Conservation (phyloP, 2,797 vertebrate genomes). For the Phylloscopus collybita region DNA sequence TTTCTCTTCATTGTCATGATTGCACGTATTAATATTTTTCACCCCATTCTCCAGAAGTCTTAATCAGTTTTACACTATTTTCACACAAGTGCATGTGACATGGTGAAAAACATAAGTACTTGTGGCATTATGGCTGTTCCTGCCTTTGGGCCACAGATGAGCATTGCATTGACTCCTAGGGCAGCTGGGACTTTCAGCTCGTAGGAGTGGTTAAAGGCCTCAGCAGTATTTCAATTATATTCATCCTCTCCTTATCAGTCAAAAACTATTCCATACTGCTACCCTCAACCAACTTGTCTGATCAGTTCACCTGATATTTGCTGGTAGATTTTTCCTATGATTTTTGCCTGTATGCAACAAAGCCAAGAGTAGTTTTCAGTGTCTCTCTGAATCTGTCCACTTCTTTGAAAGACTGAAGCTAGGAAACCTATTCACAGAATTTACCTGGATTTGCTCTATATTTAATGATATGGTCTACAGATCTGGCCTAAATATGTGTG, state of each 20-base stretch:
- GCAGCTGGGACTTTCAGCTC: background rate
- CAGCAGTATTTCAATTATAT: background rate
- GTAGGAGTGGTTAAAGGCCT: background rate
- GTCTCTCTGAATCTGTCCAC: background rate
- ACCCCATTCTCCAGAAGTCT: background rate
- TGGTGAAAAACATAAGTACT: background rate
- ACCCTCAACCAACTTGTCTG: background rate
- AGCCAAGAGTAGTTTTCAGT: background rate
- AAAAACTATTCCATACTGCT: background rate
- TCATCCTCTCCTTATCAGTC: background rate
- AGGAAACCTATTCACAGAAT: background rate
- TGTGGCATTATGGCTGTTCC: background rate
- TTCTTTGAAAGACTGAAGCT: background rate
- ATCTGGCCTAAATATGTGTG: background rate
- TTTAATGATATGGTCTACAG: background rate
- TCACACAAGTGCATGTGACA: background rate
- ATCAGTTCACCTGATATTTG: background rate
- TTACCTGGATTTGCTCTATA: background rate
- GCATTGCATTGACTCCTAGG: background rate
- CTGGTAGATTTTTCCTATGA: background rate
- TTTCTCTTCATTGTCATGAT: background rate
- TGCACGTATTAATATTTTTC: background rate
- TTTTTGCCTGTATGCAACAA: background rate
- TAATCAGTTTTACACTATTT: background rate
- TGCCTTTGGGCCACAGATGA: background rate